Conservation (phyloP, 2,113 vertebrate genomes). For the Oreamnos americanus region DNA sequence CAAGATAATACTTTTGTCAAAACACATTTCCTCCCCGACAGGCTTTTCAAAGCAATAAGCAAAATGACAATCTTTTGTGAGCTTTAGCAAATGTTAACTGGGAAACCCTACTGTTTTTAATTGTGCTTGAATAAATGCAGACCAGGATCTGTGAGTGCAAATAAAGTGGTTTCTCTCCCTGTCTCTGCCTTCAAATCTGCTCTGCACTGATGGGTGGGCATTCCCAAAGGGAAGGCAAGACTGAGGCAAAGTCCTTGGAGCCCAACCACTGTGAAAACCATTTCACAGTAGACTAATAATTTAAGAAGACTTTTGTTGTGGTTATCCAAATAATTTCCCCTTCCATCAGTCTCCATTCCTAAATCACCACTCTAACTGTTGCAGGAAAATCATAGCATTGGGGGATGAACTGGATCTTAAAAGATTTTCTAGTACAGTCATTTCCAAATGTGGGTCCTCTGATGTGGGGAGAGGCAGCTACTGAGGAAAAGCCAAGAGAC, state of each 20-base stretch:
- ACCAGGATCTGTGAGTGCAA: slow-evolving; percentile 12
- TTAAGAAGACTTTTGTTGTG: not conserved
- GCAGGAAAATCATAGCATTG: slow-evolving; percentile 7
- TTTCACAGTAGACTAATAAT: slow-evolving; percentile 19
- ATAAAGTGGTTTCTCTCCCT: not conserved
- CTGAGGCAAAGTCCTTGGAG: not conserved
- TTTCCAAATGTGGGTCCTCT: not conserved
- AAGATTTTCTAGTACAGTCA: not conserved
- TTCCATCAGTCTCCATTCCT: not conserved
- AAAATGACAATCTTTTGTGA: slow-evolving; percentile 57
- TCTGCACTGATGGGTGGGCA: not conserved
- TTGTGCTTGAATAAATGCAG: slow-evolving; percentile 59
- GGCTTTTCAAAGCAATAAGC: slow-evolving; percentile 53
- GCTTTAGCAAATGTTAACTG: slow-evolving; percentile 71
- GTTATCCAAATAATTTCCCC: slow-evolving; percentile 23
- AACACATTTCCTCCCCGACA: slow-evolving; percentile 26
- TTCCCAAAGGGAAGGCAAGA: slow-evolving; percentile 36
- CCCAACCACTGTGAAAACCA: slow-evolving; percentile 7
- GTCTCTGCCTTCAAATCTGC: not conserved
- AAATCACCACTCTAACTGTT: not conserved
- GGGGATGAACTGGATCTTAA: not conserved
- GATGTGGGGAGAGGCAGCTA: not conserved
- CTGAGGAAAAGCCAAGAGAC: not conserved
- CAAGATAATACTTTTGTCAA: slow-evolving; percentile 51
- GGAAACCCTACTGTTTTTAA: slow-evolving; percentile 68